Evolutionary conservation across 2,113 vertebrate species (phyloP), one percentile per base, ranked within the genome.

Genomic region (Psephotus haematonotus): DNA sequence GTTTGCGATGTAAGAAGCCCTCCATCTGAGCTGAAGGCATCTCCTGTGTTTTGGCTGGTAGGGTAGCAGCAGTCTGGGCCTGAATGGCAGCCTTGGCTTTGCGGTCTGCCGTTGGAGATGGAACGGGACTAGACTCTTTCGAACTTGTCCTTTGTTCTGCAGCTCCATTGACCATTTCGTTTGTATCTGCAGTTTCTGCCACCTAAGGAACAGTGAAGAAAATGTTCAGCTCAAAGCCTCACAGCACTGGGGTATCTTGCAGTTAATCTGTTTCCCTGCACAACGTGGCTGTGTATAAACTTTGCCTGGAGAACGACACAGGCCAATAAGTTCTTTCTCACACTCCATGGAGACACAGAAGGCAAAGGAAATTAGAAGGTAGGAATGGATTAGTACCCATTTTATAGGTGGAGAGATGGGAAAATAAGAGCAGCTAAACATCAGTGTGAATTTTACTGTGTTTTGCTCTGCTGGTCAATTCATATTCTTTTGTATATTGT

Each of bases 1-100:
- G 99, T 72, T 99, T 99, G 96, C 99, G 99, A 92, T 99, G 98
- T 63, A 99, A 97, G 93, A 99, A 97, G 79, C 99, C 99, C 94
- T 99, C 99, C 97, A 99, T 98, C 97, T 98, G 99, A 35, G 98
- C 98, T 0, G 98, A 97, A 44, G 98, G 97, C 0, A 96, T 95
- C 57, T 99, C 99, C 95, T 99, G 99, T 59, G 98, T 98, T 96
- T 98, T 98, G 97, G 98, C 95, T 2, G 99, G 99, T 72, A 99
- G 97, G 17, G 99, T 99, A 92, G 99, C 98, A 7, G 98, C 98
- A 57, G 98, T 98, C 96, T 98, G 98, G 6, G 99, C 98, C 67
- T 98, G 99, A 90, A 99, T 97, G 69, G 97, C 95, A 0, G 96
- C 92, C 96, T 98, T 99, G 52, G 93, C 97, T 98, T 99, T 99